Evolutionary conservation across 2,113 vertebrate genomes (phyloP).

Genomic region (Aldabrachelys gigantea): DNA sequence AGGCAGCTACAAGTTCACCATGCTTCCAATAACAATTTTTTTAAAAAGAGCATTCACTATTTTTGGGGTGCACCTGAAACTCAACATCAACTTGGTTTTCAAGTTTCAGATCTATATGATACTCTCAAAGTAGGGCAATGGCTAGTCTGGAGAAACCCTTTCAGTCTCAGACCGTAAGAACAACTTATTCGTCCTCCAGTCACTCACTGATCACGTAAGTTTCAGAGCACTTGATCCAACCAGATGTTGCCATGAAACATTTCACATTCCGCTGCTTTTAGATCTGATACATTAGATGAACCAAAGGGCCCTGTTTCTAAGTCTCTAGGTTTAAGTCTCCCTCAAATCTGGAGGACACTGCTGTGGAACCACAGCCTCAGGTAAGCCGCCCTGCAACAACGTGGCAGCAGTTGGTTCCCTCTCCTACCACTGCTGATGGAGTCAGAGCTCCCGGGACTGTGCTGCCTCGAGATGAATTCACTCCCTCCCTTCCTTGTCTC

Average conservation of each 20-base stretch:
- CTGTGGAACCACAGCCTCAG: background rate
- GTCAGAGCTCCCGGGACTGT: conserved; percentile 90
- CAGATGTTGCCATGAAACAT: background rate
- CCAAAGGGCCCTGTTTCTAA: background rate
- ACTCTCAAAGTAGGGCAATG: background rate
- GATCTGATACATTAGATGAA: background rate
- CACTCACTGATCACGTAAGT: background rate
- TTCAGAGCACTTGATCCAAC: background rate
- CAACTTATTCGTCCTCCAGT: too few species aligned
- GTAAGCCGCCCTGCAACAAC: background rate
- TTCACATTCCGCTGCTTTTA: background rate
- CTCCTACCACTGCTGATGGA: conserved; percentile 82
- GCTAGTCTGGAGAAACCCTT: background rate
- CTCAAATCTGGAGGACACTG: background rate
- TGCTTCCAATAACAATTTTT: background rate
- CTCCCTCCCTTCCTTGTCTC: conserved; percentile 88
- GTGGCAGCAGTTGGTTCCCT: background rate
- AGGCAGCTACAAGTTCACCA: background rate
- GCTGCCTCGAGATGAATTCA: conserved; percentile 85
- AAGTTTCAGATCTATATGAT: too few species aligned
- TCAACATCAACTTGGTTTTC: background rate
- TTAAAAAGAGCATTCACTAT: background rate
- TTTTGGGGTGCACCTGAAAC: background rate
- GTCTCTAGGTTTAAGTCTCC: background rate
- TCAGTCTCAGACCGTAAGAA: background rate